A percentile compares a stretch with the other conserved stretches of the same genome.
phyloP scores from a whole-genome alignment of 2,113 vertebrate species.

The Prochilodus magdalenae region DNA sequence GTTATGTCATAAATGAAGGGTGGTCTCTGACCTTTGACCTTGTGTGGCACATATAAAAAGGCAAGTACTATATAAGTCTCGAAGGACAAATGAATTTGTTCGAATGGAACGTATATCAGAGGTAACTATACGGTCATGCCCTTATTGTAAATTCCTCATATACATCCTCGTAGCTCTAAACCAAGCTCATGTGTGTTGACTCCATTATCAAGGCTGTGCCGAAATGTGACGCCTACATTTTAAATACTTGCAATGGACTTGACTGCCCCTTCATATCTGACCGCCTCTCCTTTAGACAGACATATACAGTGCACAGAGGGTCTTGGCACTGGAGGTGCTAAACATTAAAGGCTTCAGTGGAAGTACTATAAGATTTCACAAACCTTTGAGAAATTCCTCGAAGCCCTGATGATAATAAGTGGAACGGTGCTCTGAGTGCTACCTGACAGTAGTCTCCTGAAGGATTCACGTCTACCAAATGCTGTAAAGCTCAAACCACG shows the following conservation, averaged over 20 bases:
- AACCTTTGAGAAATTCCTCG: slow-evolving; percentile 43
- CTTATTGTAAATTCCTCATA: slow-evolving; percentile 70
- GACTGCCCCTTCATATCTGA: slow-evolving; percentile 44
- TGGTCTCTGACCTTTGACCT: too few species aligned
- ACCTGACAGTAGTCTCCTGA: not conserved
- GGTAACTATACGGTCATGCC: not conserved
- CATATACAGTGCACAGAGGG: slow-evolving; percentile 32
- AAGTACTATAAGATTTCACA: slow-evolving; percentile 45
- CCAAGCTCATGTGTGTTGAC: slow-evolving; percentile 60
- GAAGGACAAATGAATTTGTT: not conserved
- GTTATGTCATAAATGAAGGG: too few species aligned
- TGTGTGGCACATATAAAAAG: too few species aligned
- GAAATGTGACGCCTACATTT: slow-evolving; percentile 70
- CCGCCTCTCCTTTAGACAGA: slow-evolving; percentile 19
- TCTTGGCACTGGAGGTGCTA: slow-evolving; percentile 21
- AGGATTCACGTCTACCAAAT: not conserved
- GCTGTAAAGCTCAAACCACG: not conserved
- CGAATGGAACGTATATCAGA: slow-evolving; percentile 14
- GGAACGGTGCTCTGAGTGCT: slow-evolving; percentile 3
- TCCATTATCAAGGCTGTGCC: slow-evolving; percentile 61
- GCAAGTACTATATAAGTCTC: not conserved
- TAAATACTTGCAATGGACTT: slow-evolving; percentile 70
- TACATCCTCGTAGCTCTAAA: slow-evolving; percentile 63
- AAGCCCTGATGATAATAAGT: slow-evolving; percentile 21
- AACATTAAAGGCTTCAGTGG: slow-evolving; percentile 41